Evolutionary conservation across 2,797 vertebrate genomes (phyloP).

Genomic region (Molossus alvarezi): DNA sequence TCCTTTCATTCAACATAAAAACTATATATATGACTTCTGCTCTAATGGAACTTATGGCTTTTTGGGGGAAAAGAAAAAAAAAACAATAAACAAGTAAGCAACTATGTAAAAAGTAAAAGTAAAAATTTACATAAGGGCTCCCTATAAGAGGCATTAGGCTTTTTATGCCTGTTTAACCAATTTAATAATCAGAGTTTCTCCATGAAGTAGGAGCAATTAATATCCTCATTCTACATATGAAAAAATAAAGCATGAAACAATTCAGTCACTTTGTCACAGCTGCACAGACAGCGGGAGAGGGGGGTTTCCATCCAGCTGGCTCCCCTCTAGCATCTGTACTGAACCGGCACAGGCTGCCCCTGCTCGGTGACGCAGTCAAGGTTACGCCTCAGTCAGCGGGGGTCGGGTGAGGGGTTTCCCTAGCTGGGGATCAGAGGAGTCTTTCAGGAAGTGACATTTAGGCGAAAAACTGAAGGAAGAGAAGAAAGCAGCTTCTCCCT

Average conservation of each 20-base stretch:
- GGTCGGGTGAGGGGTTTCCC: neutral
- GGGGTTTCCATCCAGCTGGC: neutral
- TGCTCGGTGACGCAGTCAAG: neutral
- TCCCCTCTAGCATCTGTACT: neutral
- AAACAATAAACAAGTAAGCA: neutral
- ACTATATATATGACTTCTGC: neutral
- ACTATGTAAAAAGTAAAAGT: neutral
- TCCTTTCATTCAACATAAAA: neutral
- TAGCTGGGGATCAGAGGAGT: neutral
- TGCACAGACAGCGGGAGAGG: neutral
- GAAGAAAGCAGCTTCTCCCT: constrained; percentile 15
- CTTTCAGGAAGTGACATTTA: neutral
- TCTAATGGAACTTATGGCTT: neutral
- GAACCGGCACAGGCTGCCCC: neutral
- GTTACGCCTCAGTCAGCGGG: neutral
- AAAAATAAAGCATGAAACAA: neutral
- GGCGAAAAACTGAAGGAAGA: neutral
- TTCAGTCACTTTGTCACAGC: neutral
- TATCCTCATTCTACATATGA: neutral
- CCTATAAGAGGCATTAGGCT: neutral
- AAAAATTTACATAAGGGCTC: neutral
- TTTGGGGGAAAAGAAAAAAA: neutral
- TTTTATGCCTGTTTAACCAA: neutral
- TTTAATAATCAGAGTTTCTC: neutral
- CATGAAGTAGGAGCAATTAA: neutral